phyloP scores from a whole-genome alignment of 2,888 invertebrate species.

The Polymixis flavicincta region DNA sequence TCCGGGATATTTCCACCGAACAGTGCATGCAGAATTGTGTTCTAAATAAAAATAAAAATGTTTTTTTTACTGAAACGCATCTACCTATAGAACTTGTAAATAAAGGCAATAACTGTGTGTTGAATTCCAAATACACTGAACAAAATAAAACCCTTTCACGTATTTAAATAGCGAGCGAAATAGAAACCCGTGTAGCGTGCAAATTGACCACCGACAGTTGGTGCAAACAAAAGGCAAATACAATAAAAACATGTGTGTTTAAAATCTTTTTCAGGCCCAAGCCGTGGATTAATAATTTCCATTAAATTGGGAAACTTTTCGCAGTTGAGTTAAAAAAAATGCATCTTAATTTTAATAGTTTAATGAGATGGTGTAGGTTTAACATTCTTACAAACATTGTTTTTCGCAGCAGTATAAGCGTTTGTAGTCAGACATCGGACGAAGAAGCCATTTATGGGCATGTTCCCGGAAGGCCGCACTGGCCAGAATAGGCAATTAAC shows the following conservation, averaged over 20 bases:
- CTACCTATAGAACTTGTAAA: conserved; percentile 15
- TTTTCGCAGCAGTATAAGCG: not conserved
- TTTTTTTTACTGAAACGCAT: conserved; percentile 22
- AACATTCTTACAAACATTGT: not conserved
- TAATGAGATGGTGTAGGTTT: not conserved
- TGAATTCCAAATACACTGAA: conserved; percentile 21
- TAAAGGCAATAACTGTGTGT: conserved; percentile 4
- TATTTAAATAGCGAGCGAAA: not conserved
- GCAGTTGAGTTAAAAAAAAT: not conserved
- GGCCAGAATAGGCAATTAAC: not conserved
- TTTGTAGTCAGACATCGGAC: not conserved
- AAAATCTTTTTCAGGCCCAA: not conserved
- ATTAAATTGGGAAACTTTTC: no score
- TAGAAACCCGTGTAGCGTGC: not conserved
- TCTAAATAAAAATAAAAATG: not conserved
- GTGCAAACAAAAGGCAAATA: not conserved
- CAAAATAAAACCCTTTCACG: not conserved
- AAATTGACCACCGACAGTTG: not conserved
- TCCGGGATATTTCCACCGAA: not conserved
- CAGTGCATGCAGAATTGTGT: not conserved
- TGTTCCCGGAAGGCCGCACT: not conserved
- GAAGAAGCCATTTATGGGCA: conserved; percentile 11
- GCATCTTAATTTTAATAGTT: no score
- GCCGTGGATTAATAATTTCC: no score
- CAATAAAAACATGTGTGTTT: not conserved